Base-by-base conservation (phyloP, 2,888 invertebrate genomes). In the Antitype chi region DNA sequence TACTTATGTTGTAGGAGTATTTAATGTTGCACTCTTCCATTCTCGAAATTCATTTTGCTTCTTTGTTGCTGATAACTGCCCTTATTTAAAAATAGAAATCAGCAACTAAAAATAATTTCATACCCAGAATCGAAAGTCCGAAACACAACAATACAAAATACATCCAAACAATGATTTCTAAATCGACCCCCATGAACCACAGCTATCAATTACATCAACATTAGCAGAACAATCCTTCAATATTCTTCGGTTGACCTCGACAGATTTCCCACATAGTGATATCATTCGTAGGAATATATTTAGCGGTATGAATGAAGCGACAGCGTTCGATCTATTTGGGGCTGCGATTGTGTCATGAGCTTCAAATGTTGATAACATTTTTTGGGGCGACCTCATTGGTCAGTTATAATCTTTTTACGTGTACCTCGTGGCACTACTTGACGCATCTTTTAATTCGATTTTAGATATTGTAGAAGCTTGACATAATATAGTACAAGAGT, bases 271-370 rank as follows among this genome's bases (percentile, higher is more conserved):
- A 52, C 72, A 64, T 49, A 38, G 63, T 85, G 85, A 85, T 82
- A 85, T 85, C 82, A 85, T 63, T 74, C 4, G 63, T 20, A 75
- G 2, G 60, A 70, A 80, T 85, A 85, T 84, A 84, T 84, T 84
- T 84, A 75, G 79, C 74, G 63, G 70, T 66, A 85, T 85, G 85
- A 82, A 85, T 85, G 79, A 62, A 77, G 79, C 85, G 74, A 84
- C 83, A 74, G 59, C 81, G 71, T 76, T 75, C 74, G 69, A 74
- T 82, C 85, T 85, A 85, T 85, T 85, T 52, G 77, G 62, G 69
- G 82, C 53, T n/a, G 25, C 63, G 84, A 69, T 78, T 84, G 74
- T 84, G 84, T 84, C 84, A 84, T 78, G 59, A 57, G 74, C 66
- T 66, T 52, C 53, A 85, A 85, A 83, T n/a, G 81, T 53, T 70